Conservation (phyloP, 2,888 invertebrate genomes). For the Escarpia spicata region DNA sequence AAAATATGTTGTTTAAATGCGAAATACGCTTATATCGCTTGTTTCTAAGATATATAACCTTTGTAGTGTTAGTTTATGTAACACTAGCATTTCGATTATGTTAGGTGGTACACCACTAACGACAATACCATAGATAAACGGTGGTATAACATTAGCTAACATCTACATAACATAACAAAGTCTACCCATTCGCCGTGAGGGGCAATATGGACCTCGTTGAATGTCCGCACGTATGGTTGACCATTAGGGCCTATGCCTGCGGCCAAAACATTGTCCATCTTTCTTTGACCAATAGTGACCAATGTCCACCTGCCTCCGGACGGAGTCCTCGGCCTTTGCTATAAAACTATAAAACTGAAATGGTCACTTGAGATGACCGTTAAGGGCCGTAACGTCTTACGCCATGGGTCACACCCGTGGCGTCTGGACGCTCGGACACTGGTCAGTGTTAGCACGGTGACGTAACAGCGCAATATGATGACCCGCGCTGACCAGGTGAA, state of each 20-base stretch:
- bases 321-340: neutral
- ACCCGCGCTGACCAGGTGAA: too few relatives aligned
- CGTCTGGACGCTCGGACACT: neutral
- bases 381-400: neutral
- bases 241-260: neutral
- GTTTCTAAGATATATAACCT: neutral
- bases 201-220: neutral
- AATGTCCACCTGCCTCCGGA: neutral
- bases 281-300: neutral
- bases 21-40: neutral
- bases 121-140: neutral
- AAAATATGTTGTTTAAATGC: neutral
- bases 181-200: neutral
- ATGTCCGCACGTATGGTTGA: neutral
- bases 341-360: neutral
- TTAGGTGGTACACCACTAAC: neutral
- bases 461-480: neutral
- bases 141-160: neutral
- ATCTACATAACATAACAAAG: neutral
- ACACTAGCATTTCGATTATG: neutral
- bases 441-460: neutral
- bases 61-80: neutral
- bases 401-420: neutral
- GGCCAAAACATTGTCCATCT: neutral
- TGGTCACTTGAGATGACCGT: neutral